These are phyloP conservation scores for Carassius auratus DNA, from an alignment of 2,113 vertebrate species.

Conservation along the genomic window DNA sequence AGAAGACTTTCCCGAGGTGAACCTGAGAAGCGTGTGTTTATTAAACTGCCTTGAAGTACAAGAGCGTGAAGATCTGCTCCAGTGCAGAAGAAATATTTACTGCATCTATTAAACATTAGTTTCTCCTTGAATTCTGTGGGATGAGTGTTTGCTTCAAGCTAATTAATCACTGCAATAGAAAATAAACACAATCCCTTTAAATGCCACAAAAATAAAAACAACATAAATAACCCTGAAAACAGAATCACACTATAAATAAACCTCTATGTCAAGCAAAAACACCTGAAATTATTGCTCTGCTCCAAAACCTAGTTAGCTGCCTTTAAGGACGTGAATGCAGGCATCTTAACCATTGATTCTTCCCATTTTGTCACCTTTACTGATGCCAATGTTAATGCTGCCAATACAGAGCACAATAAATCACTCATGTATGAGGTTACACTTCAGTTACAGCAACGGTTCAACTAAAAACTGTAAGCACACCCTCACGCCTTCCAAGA, in stretches of 20 bases:
- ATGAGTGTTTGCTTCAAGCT: background rate
- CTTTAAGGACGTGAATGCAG: background rate
- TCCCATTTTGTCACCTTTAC: background rate
- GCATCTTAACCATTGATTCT: background rate
- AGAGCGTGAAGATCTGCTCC: background rate
- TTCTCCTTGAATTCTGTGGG: background rate
- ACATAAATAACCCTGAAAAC: background rate
- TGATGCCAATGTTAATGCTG: background rate
- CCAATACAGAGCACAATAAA: background rate
- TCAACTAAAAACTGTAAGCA: background rate
- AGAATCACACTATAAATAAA: slow-evolving; percentile 7
- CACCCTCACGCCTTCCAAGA: background rate
- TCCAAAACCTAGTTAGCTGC: background rate
- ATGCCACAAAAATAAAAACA: background rate
- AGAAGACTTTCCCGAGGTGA: background rate
- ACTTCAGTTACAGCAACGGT: background rate
- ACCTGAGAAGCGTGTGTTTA: background rate
- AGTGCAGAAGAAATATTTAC: background rate
- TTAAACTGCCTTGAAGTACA: background rate
- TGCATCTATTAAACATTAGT: background rate
- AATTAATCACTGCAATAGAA: slow-evolving; percentile 10
- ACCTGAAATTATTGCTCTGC: background rate
- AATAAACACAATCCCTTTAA: slow-evolving; percentile 22
- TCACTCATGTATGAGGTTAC: background rate
- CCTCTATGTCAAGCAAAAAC: background rate